Percentiles rank a stretch among this genome's conserved stretches.
Conservation (phyloP, 2,113 vertebrate genomes). For the Telmatochromis brachygnathus region DNA sequence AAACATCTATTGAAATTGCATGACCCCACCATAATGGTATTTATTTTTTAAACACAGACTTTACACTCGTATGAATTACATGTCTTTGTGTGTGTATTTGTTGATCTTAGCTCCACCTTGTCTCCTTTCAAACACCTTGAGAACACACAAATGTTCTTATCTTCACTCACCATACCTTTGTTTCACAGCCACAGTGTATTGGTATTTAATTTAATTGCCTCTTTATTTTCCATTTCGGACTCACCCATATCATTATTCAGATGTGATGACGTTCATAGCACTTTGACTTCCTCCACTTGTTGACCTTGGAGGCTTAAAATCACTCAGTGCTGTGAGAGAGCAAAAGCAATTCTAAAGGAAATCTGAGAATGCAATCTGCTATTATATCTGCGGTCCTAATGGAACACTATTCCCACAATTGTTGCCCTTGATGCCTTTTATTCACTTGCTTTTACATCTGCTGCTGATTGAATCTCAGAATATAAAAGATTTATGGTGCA, state of each 20-base stretch:
- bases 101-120: conserved; percentile 27
- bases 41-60: not conserved
- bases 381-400: not conserved
- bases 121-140: conserved; percentile 36
- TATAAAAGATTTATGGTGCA: not conserved
- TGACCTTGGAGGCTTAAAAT: not conserved
- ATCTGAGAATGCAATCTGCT: not conserved
- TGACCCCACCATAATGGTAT: not conserved
- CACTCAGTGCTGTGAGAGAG: not conserved
- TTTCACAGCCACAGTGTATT: conserved; percentile 12
- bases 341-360: not conserved
- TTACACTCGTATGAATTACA: not conserved
- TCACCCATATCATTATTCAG: not conserved
- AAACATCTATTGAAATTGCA: not conserved
- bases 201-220: not conserved
- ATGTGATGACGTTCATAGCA: not conserved
- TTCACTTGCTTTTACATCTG: not conserved
- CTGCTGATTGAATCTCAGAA: not conserved
- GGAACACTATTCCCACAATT: not conserved
- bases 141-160: not conserved
- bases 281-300: not conserved
- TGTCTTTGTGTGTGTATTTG: not conserved
- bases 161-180: conserved; percentile 27
- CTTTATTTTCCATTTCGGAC: not conserved
- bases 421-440: not conserved